phyloP scores from a whole-genome alignment of 92 coral and sea anemone genomes.

The Porites lobata region DNA sequence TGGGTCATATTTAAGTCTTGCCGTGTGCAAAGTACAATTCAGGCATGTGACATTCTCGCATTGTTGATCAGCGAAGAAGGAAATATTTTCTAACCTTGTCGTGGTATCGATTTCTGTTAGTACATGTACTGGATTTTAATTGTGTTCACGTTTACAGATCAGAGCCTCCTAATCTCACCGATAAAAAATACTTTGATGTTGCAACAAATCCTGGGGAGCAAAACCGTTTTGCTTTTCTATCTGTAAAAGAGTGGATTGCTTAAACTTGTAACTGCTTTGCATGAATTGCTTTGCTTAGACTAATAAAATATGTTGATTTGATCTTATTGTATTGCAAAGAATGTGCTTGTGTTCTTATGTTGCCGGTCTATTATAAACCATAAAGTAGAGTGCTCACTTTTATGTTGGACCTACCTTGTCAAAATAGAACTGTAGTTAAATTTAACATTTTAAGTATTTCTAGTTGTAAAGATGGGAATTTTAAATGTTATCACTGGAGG shows the following conservation, averaged over 20 bases:
- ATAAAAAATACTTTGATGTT: neutral
- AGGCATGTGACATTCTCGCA: constrained; percentile 46
- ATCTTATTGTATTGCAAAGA: constrained; percentile 8
- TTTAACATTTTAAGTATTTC: neutral
- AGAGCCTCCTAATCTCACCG: neutral
- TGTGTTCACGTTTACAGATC: neutral
- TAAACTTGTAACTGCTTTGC: constrained; percentile 4
- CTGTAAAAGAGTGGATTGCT: neutral
- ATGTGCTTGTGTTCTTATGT: neutral
- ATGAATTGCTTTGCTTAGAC: neutral
- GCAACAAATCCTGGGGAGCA: neutral
- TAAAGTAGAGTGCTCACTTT: neutral
- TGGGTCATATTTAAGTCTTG: constrained; percentile 19
- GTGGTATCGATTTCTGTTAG: constrained; percentile 31
- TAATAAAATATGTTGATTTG: constrained; percentile 2
- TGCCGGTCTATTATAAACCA: neutral
- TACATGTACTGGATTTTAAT: neutral
- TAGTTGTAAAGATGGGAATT: neutral
- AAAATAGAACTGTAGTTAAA: constrained; percentile 9
- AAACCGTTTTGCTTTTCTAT: neutral
- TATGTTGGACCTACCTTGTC: constrained; percentile 7
- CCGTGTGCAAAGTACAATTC: constrained; percentile 2
- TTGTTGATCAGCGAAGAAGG: neutral
- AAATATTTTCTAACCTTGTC: neutral
- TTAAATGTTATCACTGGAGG: constrained; percentile 19